These are phyloP conservation scores for Phataginus tetradactyla DNA, from an alignment of 2,797 vertebrate species.

Conservation along the genomic window DNA sequence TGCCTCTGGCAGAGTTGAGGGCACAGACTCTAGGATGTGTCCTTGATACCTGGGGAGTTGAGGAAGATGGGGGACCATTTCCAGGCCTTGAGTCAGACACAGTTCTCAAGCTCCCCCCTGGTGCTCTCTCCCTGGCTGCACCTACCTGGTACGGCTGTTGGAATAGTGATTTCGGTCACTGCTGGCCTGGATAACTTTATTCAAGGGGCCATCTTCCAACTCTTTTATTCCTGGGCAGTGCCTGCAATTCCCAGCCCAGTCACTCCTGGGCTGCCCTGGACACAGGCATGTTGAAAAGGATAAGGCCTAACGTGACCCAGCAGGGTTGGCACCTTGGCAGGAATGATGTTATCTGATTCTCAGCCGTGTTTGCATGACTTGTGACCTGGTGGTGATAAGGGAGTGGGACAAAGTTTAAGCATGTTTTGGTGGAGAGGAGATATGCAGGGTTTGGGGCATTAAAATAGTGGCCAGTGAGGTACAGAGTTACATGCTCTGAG, in stretches of 20 bases:
- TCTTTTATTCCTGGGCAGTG: neutral
- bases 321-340: neutral
- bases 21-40: neutral
- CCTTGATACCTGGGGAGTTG: fast-evolving
- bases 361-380: neutral
- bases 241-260: fast-evolving
- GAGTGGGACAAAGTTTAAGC: neutral
- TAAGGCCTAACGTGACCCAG: neutral
- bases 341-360: neutral
- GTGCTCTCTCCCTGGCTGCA: neutral
- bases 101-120: neutral
- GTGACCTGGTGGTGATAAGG: neutral
- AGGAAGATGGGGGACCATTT: fast-evolving
- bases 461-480: neutral
- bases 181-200: neutral
- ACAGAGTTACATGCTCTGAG: too few species aligned
- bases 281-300: neutral
- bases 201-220: fast-evolving
- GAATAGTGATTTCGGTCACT: neutral
- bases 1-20: fast-evolving
- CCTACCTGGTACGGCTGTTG: neutral
- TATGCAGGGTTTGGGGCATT: neutral
- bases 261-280: too few species aligned
- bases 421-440: neutral
- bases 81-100: neutral